Conservation (phyloP, 2,113 vertebrate species). For the Pangasianodon gigas region DNA sequence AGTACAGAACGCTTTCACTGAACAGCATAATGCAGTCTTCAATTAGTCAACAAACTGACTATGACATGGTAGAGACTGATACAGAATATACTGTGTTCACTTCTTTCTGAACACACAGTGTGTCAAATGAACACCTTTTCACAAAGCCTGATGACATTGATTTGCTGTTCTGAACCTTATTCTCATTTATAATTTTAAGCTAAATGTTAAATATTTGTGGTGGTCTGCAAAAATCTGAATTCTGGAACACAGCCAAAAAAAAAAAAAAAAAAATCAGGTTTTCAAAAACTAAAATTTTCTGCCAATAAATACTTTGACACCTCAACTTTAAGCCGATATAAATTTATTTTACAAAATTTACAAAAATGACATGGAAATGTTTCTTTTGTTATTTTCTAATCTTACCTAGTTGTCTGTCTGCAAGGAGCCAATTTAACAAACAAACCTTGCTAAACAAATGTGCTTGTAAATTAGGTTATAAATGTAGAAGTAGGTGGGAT, state of each 20-base stretch:
- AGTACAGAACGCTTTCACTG: constrained; percentile 4
- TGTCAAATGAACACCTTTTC: background rate
- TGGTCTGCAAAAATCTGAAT: background rate
- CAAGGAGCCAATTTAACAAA: no score
- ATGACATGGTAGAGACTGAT: background rate
- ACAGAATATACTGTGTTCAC: background rate
- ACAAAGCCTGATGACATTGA: background rate
- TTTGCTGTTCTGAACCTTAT: background rate
- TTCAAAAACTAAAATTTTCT: no score
- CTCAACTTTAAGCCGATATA: no score
- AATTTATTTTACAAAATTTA: no score
- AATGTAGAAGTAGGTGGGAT: no score
- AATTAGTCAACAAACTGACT: background rate
- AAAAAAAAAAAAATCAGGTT: no score
- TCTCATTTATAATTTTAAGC: background rate
- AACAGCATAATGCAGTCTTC: background rate
- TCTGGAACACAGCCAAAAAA: background rate
- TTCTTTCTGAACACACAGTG: background rate
- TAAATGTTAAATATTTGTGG: background rate
- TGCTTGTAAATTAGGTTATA: no score
- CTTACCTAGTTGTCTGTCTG: no score
- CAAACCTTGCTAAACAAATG: background rate
- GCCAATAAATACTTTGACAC: no score
- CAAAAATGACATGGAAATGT: no score
- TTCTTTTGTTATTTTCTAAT: no score